Conservation (phyloP, 2,797 vertebrate species). For the Cichlasoma orientale region DNA sequence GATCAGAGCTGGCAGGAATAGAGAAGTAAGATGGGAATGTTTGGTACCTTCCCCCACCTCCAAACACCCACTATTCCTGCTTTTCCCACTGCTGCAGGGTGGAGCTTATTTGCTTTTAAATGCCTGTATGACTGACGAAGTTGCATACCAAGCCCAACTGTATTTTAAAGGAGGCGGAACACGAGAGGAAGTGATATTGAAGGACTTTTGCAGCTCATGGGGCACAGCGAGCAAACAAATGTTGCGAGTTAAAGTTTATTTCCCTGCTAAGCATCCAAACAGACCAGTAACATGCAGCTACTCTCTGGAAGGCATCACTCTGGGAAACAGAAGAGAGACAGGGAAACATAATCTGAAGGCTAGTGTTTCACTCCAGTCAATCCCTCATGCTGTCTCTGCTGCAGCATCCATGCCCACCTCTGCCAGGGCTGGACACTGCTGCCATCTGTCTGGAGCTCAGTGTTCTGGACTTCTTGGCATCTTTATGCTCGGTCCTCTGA, state of each 20-base stretch:
- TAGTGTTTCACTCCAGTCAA: constrained; percentile 46
- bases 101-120: constrained; percentile 77
- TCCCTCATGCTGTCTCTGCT: constrained; percentile 29
- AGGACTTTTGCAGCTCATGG: not conserved
- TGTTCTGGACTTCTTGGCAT: constrained; percentile 32
- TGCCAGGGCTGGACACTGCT: constrained; percentile 49
- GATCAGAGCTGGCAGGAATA: constrained; percentile 51
- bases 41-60: constrained; percentile 22
- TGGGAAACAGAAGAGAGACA: constrained; percentile 35
- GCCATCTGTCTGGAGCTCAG: constrained; percentile 55
- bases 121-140: constrained; percentile 60
- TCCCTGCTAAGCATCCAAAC: constrained; percentile 27
- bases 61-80: constrained; percentile 22
- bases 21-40: constrained; percentile 55
- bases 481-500: constrained; percentile 8
- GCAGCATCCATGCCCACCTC: constrained; percentile 37
- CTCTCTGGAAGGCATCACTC: constrained; percentile 32
- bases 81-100: constrained; percentile 65
- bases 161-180: constrained; percentile 39
- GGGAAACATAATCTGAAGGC: constrained; percentile 46
- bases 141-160: constrained; percentile 51
- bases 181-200: constrained; percentile 17
- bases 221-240: constrained; percentile 10
- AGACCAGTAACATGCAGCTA: constrained; percentile 35
- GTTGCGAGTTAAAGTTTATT: constrained; percentile 27